phyloP scores from a whole-genome alignment of 2,888 invertebrate species.

The Lamellibrachia columna region DNA sequence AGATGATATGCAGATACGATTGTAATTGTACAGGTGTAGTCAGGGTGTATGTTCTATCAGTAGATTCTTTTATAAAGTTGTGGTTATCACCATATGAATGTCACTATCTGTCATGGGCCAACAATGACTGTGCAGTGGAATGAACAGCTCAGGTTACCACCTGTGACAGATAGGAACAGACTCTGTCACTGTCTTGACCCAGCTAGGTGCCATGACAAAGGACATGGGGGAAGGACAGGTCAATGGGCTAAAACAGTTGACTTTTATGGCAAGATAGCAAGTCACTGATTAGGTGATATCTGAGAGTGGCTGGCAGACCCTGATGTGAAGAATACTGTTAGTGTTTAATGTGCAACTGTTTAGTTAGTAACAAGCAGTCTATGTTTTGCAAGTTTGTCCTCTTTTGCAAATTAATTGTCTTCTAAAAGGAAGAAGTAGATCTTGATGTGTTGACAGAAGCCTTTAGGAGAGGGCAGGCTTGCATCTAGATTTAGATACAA shows the following conservation, averaged over 20 bases:
- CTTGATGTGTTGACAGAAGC: neutral
- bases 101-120: neutral
- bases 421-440: neutral
- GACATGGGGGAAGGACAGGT: constrained; percentile 1
- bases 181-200: neutral
- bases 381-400: neutral
- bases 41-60: neutral
- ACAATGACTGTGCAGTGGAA: neutral
- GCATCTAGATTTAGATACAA: neutral
- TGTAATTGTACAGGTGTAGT: no score
- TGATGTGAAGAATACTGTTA: neutral
- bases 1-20: neutral
- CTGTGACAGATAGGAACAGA: neutral
- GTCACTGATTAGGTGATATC: neutral
- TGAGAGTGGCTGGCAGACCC: neutral
- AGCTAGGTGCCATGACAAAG: neutral
- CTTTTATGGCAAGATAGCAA: neutral
- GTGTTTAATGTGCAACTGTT: neutral
- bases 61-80: neutral
- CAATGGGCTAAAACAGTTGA: neutral
- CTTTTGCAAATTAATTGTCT: neutral
- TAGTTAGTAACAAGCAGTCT: neutral
- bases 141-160: neutral
- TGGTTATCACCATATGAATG: neutral
- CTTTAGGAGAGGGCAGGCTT: neutral